Evolutionary conservation across 2,113 vertebrate species (phyloP).

Genomic region (Nothobranchius kuhntae): DNA sequence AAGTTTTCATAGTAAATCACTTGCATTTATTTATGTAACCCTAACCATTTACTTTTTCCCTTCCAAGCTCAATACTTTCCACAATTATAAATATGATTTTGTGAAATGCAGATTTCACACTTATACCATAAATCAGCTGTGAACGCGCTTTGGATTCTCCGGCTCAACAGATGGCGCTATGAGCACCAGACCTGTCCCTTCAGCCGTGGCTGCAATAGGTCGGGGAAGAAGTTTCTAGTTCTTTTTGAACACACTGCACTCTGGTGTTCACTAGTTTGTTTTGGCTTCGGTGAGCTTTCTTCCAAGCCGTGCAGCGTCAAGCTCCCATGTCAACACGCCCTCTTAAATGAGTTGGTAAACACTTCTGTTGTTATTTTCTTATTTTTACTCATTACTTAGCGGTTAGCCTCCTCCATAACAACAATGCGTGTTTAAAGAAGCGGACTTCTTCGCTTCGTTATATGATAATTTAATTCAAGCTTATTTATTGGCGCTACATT

Average conservation of each 20-base stretch:
- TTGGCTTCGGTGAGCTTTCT: background rate
- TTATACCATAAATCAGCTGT: too few species aligned
- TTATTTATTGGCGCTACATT: background rate
- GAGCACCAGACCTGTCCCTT: too few species aligned
- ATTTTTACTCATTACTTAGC: background rate
- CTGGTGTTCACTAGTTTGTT: background rate
- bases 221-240: background rate
- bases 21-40: too few species aligned
- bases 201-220: background rate
- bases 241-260: accelerated
- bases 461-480: background rate
- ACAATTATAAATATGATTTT: too few species aligned
- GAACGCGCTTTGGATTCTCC: background rate
- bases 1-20: too few species aligned
- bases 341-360: slow-evolving; percentile 5
- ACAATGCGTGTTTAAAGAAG: too few species aligned
- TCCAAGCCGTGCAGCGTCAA: background rate
- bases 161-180: slow-evolving; percentile 15
- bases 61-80: too few species aligned
- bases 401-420: background rate
- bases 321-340: background rate
- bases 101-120: too few species aligned
- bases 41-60: too few species aligned
- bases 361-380: background rate
- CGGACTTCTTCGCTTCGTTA: background rate